Conservation (phyloP, 2,888 invertebrate species). For the Brachylomia viminalis region DNA sequence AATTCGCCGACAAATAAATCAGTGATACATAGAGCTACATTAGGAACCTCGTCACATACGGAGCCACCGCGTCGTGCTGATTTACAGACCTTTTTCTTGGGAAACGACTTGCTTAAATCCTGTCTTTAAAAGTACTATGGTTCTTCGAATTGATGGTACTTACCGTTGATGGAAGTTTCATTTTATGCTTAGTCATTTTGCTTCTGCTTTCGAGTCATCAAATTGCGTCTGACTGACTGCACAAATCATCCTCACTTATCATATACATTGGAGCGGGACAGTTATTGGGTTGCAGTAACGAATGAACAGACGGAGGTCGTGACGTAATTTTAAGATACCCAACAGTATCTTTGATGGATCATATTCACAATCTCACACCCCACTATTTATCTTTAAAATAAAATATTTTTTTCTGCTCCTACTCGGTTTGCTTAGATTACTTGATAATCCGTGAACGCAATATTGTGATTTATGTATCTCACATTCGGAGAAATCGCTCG, state of each 20-base stretch:
- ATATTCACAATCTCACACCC: background rate
- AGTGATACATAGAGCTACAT: slow-evolving; percentile 55
- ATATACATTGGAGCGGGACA: background rate
- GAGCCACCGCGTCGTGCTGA: slow-evolving; percentile 53
- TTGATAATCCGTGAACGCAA: slow-evolving; percentile 3
- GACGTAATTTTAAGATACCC: background rate
- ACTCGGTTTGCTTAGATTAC: background rate
- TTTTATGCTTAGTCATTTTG: slow-evolving; percentile 4
- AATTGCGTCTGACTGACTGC: slow-evolving; percentile 12
- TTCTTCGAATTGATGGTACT: slow-evolving; percentile 44
- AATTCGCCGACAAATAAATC: slow-evolving; percentile 68
- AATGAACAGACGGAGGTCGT: background rate
- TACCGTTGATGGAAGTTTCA: slow-evolving; percentile 30
- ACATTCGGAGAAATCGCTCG: slow-evolving; percentile 26
- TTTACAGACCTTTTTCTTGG: slow-evolving; percentile 59
- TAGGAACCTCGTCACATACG: slow-evolving; percentile 65
- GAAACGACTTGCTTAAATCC: slow-evolving; percentile 51
- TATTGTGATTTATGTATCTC: slow-evolving; percentile 2
- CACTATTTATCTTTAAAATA: background rate
- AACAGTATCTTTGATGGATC: background rate
- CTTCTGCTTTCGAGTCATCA: background rate
- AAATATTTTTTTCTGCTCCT: background rate
- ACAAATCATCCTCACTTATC: slow-evolving; percentile 1
- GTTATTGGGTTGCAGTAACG: slow-evolving; percentile 7
- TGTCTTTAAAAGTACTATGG: slow-evolving; percentile 40